Base-by-base conservation (phyloP, 2,888 invertebrate species). In the Lasius platythorax region DNA sequence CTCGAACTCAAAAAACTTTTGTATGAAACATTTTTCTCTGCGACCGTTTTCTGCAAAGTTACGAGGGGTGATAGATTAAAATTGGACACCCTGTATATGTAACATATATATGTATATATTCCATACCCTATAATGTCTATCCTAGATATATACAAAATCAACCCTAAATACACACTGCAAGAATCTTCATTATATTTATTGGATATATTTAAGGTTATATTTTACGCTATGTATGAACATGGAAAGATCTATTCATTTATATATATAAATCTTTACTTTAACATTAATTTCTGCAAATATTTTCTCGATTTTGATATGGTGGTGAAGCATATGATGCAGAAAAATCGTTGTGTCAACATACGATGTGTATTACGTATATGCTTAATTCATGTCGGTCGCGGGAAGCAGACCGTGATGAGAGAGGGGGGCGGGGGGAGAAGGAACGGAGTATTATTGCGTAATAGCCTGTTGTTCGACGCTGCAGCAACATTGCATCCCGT, bases 401-500 rank as follows among this genome's bases (percentile, higher is more conserved):
- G 50, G 50, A 53, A 53, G n/a, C 50, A 53, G 50, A 50, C 50
- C 50, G 8, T n/a, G n/a, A 8, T 53, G n/a, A 43, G 53, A 23
- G 18, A 40, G 15, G 5, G 28, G 18, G 33, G 37, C 4, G 50
- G n/a, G 53, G 12, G 9, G 15, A 8, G 66, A 37, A 5, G 43
- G 18, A 18, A 66, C 23, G n/a, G n/a, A 43, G 2, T 30, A 46
- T 50, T 58, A 66, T 66, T 76, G 46, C 76, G 43, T 78, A 78
- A 78, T 43, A 30, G 30, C 30, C 76, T 76, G 76, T 56, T 66
- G 66, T 78, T 30, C 28, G 30, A 5, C 4, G 40, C 37, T 53
- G 40, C 40, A 78, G 11, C 9, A 68, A 79, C 58, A 68, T 68
- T 66, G 78, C 30, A 28, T 23, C 33, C 43, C 43, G 43, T 79